A percentile compares a stretch with the other conserved stretches of the same genome.
Evolutionary conservation across 2,113 vertebrate genomes (phyloP).

Genomic region (Actenoides lindsayi): DNA sequence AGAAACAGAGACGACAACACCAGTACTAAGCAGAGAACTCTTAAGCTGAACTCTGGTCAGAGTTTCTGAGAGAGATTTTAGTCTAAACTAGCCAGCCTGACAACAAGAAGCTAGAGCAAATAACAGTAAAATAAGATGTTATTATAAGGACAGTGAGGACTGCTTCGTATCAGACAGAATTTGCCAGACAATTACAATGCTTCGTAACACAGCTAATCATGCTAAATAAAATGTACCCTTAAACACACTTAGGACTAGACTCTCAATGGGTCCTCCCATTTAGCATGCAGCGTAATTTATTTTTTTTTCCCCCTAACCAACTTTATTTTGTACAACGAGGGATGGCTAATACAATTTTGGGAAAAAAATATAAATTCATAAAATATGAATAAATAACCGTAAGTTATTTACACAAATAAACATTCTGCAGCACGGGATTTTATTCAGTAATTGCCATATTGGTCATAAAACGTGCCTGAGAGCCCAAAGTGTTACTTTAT

Average conservation of each 20-base stretch:
- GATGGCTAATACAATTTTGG: not conserved
- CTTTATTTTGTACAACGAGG: not conserved
- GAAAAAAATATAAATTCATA: not conserved
- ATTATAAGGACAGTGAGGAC: not conserved
- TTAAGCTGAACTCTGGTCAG: not conserved
- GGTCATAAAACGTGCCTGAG: constrained; percentile 18
- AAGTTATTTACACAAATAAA: constrained; percentile 37
- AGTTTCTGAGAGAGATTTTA: not conserved
- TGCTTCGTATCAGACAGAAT: not conserved
- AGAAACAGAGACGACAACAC: not conserved
- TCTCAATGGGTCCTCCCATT: not conserved
- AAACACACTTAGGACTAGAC: not conserved
- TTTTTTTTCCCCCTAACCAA: not conserved
- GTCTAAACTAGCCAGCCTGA: not conserved
- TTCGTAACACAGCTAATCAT: not conserved
- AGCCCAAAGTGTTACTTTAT: constrained; percentile 1
- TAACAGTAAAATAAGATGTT: not conserved
- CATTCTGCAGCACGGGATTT: constrained; percentile 7
- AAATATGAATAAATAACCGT: constrained; percentile 15
- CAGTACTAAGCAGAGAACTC: not conserved
- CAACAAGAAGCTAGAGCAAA: not conserved
- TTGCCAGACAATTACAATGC: not conserved
- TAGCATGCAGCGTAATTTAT: not conserved
- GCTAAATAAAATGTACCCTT: not conserved
- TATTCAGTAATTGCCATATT: constrained; percentile 9